These are phyloP conservation scores for Baronia brevicornis DNA, from an alignment of 2,888 invertebrate genomes.

Conservation along the genomic window DNA sequence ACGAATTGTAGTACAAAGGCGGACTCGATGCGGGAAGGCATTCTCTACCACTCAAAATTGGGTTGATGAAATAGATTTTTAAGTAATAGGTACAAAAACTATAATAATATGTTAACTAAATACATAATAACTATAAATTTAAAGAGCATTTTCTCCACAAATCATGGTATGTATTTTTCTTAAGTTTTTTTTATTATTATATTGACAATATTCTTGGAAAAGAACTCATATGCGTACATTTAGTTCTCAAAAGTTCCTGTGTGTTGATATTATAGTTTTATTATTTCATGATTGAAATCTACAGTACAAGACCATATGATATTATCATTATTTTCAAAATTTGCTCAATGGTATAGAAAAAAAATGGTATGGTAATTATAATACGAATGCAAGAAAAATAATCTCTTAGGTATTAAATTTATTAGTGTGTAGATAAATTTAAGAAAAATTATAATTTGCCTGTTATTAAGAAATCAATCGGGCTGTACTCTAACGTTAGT, in stretches of 20 bases:
- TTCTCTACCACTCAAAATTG: not conserved
- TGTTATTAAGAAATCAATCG: no score
- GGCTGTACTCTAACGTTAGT: no score
- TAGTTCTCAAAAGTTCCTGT: no score
- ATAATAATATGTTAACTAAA: not conserved
- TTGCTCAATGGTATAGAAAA: slow-evolving; percentile 49
- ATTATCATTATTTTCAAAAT: slow-evolving; percentile 31
- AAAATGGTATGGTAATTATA: slow-evolving; percentile 24
- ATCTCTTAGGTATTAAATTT: slow-evolving; percentile 36
- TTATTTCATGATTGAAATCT: slow-evolving; percentile 11
- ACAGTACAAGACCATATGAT: slow-evolving; percentile 7
- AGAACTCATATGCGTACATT: no score
- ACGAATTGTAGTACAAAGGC: no score
- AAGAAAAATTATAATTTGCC: slow-evolving; percentile 11
- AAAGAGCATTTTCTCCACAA: no score
- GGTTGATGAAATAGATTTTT: not conserved
- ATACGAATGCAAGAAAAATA: slow-evolving; percentile 26
- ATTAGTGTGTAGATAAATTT: slow-evolving; percentile 27
- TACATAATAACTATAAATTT: slow-evolving; percentile 1
- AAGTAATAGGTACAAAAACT: not conserved
- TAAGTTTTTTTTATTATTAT: no score
- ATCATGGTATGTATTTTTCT: no score
- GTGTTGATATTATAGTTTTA: no score
- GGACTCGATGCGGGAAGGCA: no score
- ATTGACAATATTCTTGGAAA: no score